phyloP scores from a whole-genome alignment of 2,797 vertebrate species.

The Lagorchestes hirsutus region DNA sequence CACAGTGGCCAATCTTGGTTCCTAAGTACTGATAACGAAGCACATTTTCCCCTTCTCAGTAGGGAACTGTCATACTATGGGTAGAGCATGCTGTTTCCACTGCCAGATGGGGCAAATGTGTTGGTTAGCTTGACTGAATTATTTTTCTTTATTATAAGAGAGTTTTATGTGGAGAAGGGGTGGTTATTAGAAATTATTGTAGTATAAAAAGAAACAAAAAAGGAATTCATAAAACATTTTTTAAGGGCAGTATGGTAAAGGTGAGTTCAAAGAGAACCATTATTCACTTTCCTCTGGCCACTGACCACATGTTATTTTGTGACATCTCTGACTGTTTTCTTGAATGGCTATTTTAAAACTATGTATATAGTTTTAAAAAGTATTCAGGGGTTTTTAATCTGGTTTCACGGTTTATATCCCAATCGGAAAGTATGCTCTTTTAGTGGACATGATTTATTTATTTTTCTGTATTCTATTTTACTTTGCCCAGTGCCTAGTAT shows the following conservation, averaged over 20 bases:
- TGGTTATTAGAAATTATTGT: neutral
- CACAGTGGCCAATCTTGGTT: neutral
- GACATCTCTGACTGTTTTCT: neutral
- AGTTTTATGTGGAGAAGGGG: neutral
- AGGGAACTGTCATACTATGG: neutral
- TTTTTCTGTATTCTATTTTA: neutral
- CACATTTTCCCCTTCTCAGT: neutral
- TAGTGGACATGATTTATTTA: neutral
- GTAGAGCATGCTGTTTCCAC: neutral
- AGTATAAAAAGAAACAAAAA: neutral
- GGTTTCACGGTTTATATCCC: neutral
- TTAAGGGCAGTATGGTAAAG: neutral
- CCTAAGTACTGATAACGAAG: neutral
- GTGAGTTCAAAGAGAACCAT: neutral
- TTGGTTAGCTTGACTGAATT: neutral
- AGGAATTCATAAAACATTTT: neutral
- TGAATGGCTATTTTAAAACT: neutral
- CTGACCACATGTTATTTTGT: neutral
- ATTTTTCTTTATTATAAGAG: neutral
- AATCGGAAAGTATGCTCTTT: neutral
- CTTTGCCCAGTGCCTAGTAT: neutral
- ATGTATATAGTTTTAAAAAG: neutral
- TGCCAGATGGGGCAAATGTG: neutral
- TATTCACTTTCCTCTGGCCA: neutral
- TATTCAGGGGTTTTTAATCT: neutral